These are phyloP conservation scores for Porites lobata DNA, from an alignment of 92 coral and sea anemone species.

Conservation along the genomic window DNA sequence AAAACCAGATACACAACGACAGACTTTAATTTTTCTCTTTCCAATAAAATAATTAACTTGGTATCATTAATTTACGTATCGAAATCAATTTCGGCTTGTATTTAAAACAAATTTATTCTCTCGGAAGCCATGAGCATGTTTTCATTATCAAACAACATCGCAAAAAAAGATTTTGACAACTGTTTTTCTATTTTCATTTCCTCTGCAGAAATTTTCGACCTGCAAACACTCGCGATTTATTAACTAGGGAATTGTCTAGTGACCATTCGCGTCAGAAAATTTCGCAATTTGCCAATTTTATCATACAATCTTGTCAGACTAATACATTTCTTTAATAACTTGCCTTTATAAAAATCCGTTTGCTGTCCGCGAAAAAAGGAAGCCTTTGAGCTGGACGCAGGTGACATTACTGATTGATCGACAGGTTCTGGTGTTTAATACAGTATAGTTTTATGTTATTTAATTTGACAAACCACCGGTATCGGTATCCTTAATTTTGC, in stretches of 20 bases:
- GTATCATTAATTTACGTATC: constrained; percentile 3
- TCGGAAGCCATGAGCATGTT: constrained; percentile 24
- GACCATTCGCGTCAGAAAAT: not conserved
- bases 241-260: not conserved
- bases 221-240: constrained; percentile 10
- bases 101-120: not conserved
- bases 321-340: not conserved
- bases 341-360: not conserved
- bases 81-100: constrained; percentile 17
- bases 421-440: not conserved
- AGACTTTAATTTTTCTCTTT: not conserved
- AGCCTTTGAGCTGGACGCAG: not conserved
- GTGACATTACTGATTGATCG: not conserved
- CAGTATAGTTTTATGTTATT: not conserved
- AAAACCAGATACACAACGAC: not conserved
- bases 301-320: constrained; percentile 7
- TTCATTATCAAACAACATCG: not conserved
- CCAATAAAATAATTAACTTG: not conserved
- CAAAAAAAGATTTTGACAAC: not conserved
- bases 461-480: not conserved
- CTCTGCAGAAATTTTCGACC: not conserved
- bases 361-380: not conserved
- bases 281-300: not conserved
- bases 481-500: not conserved
- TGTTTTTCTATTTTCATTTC: constrained; percentile 7